These are phyloP conservation scores for Opisthograptis luteolata DNA, from an alignment of 2,888 invertebrate genomes.

Conservation along the genomic window DNA sequence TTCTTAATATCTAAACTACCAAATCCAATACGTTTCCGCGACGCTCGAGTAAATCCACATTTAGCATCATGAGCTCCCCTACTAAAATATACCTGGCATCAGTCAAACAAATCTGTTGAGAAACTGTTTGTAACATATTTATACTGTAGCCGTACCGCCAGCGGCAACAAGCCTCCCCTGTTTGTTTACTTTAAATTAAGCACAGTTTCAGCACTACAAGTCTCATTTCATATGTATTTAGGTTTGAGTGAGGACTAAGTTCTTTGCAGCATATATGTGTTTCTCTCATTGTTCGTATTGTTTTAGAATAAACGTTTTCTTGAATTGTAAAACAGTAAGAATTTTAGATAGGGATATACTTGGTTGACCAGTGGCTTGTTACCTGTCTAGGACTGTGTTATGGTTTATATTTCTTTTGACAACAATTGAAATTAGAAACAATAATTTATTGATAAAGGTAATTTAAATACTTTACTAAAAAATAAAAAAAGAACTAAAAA, in stretches of 20 bases:
- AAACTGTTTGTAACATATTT: background rate
- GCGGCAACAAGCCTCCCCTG: conserved; percentile 28
- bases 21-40: too few relatives aligned
- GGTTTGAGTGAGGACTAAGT: conserved; percentile 18
- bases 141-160: conserved; percentile 12
- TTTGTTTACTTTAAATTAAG: conserved; percentile 49
- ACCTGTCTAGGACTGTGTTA: too few relatives aligned
- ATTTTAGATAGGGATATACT: background rate
- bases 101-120: conserved; percentile 7
- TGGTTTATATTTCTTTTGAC: too few relatives aligned
- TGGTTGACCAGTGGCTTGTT: too few relatives aligned
- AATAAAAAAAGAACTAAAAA: too few relatives aligned
- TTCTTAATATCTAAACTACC: too few relatives aligned
- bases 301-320: background rate
- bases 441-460: too few relatives aligned
- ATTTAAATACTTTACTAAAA: too few relatives aligned
- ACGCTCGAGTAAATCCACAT: too few relatives aligned
- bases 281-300: background rate
- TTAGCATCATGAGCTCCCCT: too few relatives aligned
- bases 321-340: background rate
- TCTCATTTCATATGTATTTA: conserved; percentile 31
- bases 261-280: conserved; percentile 5
- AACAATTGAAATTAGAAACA: too few relatives aligned
- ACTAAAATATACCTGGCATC: too few relatives aligned
- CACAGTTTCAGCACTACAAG: conserved; percentile 37